These are phyloP conservation scores for Metalampra italica DNA, from an alignment of 2,888 invertebrate genomes.

Conservation along the genomic window DNA sequence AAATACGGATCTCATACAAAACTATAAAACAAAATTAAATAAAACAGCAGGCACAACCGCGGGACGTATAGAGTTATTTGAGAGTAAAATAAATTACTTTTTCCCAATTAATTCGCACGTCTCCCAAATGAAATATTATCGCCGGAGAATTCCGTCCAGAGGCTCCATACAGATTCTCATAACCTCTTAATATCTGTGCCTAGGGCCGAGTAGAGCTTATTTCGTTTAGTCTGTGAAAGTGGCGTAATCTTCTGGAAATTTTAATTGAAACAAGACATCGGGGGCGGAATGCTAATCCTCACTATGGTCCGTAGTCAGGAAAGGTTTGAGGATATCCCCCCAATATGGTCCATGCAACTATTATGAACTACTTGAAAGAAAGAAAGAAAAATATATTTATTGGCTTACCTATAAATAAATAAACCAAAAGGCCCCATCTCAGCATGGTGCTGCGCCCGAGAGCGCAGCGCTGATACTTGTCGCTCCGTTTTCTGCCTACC, in stretches of 20 bases:
- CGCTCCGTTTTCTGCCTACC: no score
- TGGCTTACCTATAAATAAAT: no score
- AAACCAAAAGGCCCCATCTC: no score
- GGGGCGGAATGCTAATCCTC: background rate
- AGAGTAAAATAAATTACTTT: background rate
- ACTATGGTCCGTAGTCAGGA: no score
- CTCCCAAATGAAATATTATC: background rate
- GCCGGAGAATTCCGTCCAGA: background rate
- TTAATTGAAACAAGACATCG: conserved; percentile 1
- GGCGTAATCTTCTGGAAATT: conserved; percentile 1
- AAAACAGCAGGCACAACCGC: background rate
- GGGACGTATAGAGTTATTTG: background rate
- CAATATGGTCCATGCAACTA: no score
- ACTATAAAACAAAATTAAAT: no score
- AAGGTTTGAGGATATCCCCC: no score
- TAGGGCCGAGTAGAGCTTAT: background rate
- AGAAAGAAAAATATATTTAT: no score
- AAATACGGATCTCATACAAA: no score
- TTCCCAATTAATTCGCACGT: background rate
- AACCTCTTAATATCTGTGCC: background rate
- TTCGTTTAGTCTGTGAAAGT: background rate
- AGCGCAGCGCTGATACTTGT: no score
- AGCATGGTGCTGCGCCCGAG: no score
- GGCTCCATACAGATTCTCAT: background rate
- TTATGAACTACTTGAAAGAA: no score